phyloP scores from a whole-genome alignment of 2,113 vertebrate species.

The Dinomys branickii region DNA sequence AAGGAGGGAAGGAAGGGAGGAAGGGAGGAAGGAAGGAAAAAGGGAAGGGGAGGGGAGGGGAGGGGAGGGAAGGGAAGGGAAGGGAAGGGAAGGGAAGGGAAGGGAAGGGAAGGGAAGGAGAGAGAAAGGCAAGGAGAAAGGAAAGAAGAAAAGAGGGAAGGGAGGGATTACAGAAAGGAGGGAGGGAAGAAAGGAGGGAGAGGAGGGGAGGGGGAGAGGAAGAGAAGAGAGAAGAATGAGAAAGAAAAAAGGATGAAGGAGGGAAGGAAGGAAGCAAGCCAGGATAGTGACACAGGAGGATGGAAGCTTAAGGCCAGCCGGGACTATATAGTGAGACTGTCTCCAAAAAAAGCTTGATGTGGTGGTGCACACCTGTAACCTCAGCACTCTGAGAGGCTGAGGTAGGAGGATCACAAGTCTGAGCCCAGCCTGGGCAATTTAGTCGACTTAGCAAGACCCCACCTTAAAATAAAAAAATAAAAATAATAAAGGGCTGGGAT shows the following conservation, averaged over 20 bases:
- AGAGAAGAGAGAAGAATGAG: background rate
- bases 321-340: background rate
- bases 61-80: background rate
- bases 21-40: no score
- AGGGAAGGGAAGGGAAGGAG: accelerated
- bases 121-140: accelerated
- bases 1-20: accelerated
- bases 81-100: background rate
- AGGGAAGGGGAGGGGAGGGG: accelerated
- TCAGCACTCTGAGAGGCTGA: background rate
- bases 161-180: accelerated
- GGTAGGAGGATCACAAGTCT: background rate
- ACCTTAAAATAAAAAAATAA: background rate
- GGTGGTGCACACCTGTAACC: background rate
- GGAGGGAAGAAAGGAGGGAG: accelerated
- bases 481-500: background rate
- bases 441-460: background rate
- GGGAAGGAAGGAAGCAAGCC: background rate
- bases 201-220: accelerated
- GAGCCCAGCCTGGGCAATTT: background rate
- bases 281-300: background rate
- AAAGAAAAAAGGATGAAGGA: background rate
- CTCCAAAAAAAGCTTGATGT: background rate
- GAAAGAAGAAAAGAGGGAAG: accelerated
- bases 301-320: background rate